Evolutionary conservation across 2,888 invertebrate species (phyloP).

Genomic region (Pandemis corylana): DNA sequence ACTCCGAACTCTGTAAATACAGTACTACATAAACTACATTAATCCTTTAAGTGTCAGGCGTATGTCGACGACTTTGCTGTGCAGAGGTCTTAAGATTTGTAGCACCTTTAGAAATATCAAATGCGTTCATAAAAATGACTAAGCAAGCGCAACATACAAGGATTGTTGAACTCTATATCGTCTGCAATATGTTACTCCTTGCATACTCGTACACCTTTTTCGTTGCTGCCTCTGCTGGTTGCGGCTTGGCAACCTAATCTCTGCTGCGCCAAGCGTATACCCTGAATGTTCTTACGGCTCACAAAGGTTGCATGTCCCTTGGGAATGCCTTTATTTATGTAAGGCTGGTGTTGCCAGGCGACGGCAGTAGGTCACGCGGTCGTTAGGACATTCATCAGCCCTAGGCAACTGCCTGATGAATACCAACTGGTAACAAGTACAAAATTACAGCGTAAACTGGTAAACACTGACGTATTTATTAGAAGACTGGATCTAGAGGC

Average conservation of each 20-base stretch:
- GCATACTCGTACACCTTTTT: too few species aligned
- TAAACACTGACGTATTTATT: neutral
- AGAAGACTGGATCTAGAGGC: neutral
- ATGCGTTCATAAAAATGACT: neutral
- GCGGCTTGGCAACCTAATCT: neutral
- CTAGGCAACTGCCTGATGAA: too few species aligned
- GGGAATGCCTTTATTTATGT: conserved; percentile 43
- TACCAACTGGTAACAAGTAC: neutral
- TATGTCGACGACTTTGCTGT: too few species aligned
- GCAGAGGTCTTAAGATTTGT: neutral
- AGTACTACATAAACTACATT: too few species aligned
- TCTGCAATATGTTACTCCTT: too few species aligned
- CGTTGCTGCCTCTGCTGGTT: neutral
- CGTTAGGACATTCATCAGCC: conserved; percentile 45
- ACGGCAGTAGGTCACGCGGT: conserved; percentile 56
- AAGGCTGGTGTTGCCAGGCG: conserved; percentile 52
- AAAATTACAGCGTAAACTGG: neutral
- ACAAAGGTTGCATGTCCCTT: conserved; percentile 18
- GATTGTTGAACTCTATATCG: too few species aligned
- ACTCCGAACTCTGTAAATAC: too few species aligned
- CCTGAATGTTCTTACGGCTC: neutral
- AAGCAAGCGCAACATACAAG: too few species aligned
- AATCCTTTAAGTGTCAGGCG: too few species aligned
- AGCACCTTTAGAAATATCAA: neutral
- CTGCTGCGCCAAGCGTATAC: neutral